Evolutionary conservation across 1,140 invertebrate genomes (phyloP), one percentile per base, ranked within the genome.

Genomic region (Saccostrea glomerata): DNA sequence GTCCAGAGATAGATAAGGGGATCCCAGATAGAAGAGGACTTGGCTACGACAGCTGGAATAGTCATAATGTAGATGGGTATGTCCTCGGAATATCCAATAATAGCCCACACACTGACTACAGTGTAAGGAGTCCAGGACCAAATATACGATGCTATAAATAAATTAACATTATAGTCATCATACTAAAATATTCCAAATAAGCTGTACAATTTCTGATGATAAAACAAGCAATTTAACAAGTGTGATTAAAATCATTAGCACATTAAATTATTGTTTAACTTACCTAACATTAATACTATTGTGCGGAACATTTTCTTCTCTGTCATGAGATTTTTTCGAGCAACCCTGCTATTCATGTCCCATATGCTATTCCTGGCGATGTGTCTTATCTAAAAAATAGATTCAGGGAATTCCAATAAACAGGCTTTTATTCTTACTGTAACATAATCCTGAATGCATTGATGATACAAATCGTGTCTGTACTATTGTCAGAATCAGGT

Each of bases 241-340:
- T 66, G 60, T 66, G 60, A 85, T 66, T 60, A 36, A 17, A 40
- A 85, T 82, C 77, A 12, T 47, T 36, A 5, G 20, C 0, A 23
- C 4, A 15, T 47, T 5, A 6, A 82, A 0, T 6, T 0, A 77
- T 3, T 30, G 15, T 23, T 36, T 13, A 3, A 89, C 90, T 87
- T 85, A 92, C 91, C 55, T 20, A 91, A 40, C 89, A 92, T 92
- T 15, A 89, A n/a, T 2, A 82, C 66, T n/a, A 91, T 90, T 13
- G 92, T 93, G 86, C 91, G 92, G 0, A 89, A 85, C 91, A 93
- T 91, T 82, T 92, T 93, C 56, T 88, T 93, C 82, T 93, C 91
- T 17, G 92, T 90, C 66, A 85, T 89, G 55, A 91, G 88, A 85
- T 93, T 92, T 55, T 84, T 91, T 40, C 84, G 86, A 5, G 92